Evolutionary conservation across 2,888 invertebrate genomes (phyloP).

Genomic region (Tubiluchus corallicola): DNA sequence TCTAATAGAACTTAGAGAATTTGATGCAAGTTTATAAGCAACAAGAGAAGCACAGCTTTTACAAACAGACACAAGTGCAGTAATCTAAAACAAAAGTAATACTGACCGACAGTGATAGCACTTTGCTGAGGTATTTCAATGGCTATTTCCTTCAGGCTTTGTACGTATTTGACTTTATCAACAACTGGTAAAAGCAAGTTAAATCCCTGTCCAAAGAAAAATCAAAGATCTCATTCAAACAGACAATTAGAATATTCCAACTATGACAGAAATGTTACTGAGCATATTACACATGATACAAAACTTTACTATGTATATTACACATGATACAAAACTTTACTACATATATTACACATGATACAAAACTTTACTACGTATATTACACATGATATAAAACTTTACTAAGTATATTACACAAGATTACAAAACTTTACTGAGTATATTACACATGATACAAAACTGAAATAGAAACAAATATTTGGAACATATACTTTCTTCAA

Average conservation of each 20-base stretch:
- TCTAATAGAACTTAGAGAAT: no score
- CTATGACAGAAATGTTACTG: constrained; percentile 1
- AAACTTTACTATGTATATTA: not conserved
- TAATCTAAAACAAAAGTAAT: constrained; percentile 7
- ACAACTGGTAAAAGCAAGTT: constrained; percentile 77
- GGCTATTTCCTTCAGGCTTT: constrained; percentile 95
- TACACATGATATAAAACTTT: not conserved
- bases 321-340: not conserved
- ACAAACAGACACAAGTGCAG: no score
- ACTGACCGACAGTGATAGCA: constrained; percentile 65
- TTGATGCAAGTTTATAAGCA: no score
- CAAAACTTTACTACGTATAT: not conserved
- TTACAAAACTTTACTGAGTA: no score
- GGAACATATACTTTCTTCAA: no score
- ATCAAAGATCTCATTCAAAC: not conserved
- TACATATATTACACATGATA: not conserved
- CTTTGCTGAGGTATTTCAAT: constrained; percentile 98
- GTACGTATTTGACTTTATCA: constrained; percentile 87
- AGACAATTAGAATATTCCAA: constrained; percentile 4
- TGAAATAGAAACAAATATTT: no score
- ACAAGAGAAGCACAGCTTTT: no score
- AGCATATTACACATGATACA: not conserved
- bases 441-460: no score
- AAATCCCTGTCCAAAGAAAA: constrained; percentile 41
- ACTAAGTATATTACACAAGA: no score